phyloP scores from a whole-genome alignment of 2,797 vertebrate species.

The Enteromius fasciolatus region DNA sequence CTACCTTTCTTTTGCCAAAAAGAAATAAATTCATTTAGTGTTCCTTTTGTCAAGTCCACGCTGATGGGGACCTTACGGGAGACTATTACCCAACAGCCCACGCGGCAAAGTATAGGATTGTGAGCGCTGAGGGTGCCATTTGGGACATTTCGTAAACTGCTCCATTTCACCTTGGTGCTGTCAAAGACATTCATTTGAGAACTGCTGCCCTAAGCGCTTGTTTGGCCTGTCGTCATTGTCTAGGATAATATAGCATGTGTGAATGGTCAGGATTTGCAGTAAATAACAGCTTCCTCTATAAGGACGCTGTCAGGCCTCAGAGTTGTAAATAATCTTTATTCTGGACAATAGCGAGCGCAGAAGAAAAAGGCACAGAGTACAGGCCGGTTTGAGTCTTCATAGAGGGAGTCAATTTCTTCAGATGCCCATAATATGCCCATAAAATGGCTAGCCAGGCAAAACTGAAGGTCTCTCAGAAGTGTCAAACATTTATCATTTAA shows the following conservation, averaged over 20 bases:
- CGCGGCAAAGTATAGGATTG: neutral
- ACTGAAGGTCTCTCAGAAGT: constrained; percentile 7
- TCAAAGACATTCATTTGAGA: constrained; percentile 41
- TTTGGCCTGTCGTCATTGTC: constrained; percentile 46
- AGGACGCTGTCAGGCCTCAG: constrained; percentile 26
- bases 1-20: neutral
- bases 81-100: constrained; percentile 10
- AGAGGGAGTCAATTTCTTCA: constrained; percentile 45
- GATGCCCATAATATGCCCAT: constrained; percentile 33
- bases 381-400: constrained; percentile 9
- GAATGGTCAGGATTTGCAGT: constrained; percentile 53
- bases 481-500: neutral
- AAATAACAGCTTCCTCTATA: constrained; percentile 48
- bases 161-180: constrained; percentile 33
- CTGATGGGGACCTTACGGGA: neutral
- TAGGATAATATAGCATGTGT: constrained; percentile 59
- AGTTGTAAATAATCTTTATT: constrained; percentile 55
- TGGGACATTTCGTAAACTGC: constrained; percentile 14
- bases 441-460: constrained; percentile 43
- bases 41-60: neutral
- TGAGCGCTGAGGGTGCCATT: neutral
- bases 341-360: constrained; percentile 15
- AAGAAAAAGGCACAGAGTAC: constrained; percentile 9
- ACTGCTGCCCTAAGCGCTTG: constrained; percentile 26
- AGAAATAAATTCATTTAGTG: neutral